Conservation (phyloP, 2,888 invertebrate species). For the Hedychridium roseum region DNA sequence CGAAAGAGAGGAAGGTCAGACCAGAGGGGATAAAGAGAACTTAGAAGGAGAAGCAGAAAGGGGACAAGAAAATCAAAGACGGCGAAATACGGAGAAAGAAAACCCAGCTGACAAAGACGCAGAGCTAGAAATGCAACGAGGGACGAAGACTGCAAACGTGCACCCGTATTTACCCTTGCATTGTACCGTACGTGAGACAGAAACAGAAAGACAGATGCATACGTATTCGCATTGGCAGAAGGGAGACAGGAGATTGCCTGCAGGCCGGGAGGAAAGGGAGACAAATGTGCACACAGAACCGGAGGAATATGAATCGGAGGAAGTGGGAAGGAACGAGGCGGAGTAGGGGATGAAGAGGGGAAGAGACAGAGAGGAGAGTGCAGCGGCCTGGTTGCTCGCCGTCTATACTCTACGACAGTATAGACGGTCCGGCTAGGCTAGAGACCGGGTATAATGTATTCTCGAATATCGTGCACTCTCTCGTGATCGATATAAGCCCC, state of each 20-base stretch:
- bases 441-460: slow-evolving; percentile 46
- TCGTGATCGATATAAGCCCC: slow-evolving; percentile 61
- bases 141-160: background rate
- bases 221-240: no score
- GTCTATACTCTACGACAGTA: slow-evolving; percentile 39
- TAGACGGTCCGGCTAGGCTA: slow-evolving; percentile 46
- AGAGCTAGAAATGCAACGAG: background rate
- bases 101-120: background rate
- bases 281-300: background rate
- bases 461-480: slow-evolving; percentile 55
- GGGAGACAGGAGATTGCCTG: background rate
- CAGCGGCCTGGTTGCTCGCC: slow-evolving; percentile 46
- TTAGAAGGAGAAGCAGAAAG: background rate
- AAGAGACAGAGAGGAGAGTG: slow-evolving; percentile 26
- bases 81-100: no score
- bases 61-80: slow-evolving; percentile 3
- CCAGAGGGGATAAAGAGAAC: background rate
- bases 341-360: background rate
- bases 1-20: no score
- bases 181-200: no score
- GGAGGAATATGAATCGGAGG: background rate
- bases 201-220: slow-evolving; percentile 1
- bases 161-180: no score
- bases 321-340: background rate
- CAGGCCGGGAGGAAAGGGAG: background rate